Base-by-base conservation (phyloP, 2,888 invertebrate species). In the Anthophora plumipes region DNA sequence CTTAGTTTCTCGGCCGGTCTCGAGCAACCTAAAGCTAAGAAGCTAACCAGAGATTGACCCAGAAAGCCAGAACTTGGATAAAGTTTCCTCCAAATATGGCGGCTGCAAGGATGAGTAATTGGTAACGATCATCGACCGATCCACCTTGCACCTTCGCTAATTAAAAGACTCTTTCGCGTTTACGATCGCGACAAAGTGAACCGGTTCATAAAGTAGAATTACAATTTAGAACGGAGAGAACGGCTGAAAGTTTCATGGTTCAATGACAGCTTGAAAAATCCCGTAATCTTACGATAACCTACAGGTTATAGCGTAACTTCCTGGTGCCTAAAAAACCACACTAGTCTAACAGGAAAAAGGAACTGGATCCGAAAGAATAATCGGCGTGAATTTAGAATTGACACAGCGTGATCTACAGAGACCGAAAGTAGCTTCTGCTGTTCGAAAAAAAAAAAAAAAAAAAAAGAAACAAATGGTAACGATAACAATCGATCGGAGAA, bases 21-120 rank as follows among this genome's bases (percentile, higher is more conserved):
- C 68, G 72, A 37, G 82, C 87, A 83, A 85, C 77, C 72, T 80
- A 79, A 86, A 87, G 85, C 88, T 87, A 81, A 87, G 87, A 77
- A 87, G 82, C 78, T 83, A 82, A 84, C 82, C 84, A 79, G 84
- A 88, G 87, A 87, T 84, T 84, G 88, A 87, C 86, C 87, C 82
- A 86, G 87, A 87, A 87, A 80, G 84, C 69, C 54, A 67, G 48
- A 41, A 68, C 63, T 82, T 69, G 87, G 77, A 77, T 86, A 80
- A 83, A 78, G 80, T 86, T 86, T 76, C 83, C 77, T 4, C 81
- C 75, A 70, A 85, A 79, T 76, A 86, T 77, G 75, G 72, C 78
- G 67, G 25, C 59, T n/a, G 70, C 61, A 61, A 60, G 71, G 80
- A 85, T 85, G 80, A 87, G 77, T 79, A 76, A 84, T 80, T 80